Evolutionary conservation across 2,797 vertebrate genomes (phyloP).

Genomic region (Paedocypris micromegethes): DNA sequence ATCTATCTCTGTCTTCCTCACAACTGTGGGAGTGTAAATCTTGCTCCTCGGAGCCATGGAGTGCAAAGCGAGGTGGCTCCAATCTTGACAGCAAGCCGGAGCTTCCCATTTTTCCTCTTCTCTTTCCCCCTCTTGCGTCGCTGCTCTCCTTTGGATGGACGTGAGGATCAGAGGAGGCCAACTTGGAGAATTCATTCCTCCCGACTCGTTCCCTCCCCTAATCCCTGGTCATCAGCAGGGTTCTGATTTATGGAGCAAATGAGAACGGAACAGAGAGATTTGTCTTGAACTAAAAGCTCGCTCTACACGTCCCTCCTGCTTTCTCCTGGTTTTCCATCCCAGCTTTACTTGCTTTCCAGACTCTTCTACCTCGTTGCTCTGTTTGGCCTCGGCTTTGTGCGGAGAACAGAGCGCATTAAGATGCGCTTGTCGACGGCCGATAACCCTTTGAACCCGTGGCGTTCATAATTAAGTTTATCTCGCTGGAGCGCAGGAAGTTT

Average conservation of each 20-base stretch:
- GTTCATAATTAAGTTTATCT: background rate
- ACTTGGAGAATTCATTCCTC: slow-evolving; percentile 57
- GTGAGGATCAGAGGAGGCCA: slow-evolving; percentile 32
- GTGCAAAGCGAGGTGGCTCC: slow-evolving; percentile 66
- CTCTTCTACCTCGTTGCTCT: too few relatives aligned
- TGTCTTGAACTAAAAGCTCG: slow-evolving; percentile 34
- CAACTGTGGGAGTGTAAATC: slow-evolving; percentile 68
- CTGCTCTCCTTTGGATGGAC: slow-evolving; percentile 49
- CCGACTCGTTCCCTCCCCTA: slow-evolving; percentile 39
- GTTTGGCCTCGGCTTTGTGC: too few relatives aligned
- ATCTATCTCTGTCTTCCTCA: slow-evolving; percentile 43
- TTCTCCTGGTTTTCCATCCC: background rate
- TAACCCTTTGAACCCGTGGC: too few relatives aligned
- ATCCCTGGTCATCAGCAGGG: slow-evolving; percentile 45
- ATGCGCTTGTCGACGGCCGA: too few relatives aligned
- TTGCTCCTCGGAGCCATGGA: slow-evolving; percentile 67
- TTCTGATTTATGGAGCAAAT: slow-evolving; percentile 36
- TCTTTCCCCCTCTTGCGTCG: slow-evolving; percentile 27
- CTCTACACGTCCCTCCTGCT: slow-evolving; percentile 10
- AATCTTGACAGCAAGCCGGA: slow-evolving; percentile 59
- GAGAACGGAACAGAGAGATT: slow-evolving; percentile 10
- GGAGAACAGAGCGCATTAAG: too few relatives aligned
- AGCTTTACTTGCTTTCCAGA: too few relatives aligned
- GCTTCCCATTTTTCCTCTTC: slow-evolving; percentile 29
- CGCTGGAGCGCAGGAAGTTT: background rate